Conservation (phyloP, 2,113 vertebrate genomes). For the Acanthochromis polyacanthus region DNA sequence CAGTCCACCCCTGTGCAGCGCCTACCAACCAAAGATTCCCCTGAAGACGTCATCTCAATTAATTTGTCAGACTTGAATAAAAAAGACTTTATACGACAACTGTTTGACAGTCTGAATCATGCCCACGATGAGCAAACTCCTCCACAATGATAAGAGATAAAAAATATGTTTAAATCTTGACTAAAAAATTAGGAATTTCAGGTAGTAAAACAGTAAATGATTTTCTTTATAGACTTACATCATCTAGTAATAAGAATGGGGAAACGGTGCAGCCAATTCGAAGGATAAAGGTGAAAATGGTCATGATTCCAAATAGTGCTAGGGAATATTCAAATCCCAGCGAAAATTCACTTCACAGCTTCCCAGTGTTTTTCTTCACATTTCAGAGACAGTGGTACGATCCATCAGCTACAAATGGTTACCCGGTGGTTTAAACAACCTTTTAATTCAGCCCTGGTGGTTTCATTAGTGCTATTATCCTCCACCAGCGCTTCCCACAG, state of each 20-base stretch:
- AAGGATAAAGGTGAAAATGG: not conserved
- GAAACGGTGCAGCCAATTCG: not conserved
- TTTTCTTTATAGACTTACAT: no score
- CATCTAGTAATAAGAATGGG: not conserved
- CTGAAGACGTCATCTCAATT: no score
- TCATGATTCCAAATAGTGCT: not conserved
- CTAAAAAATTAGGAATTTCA: not conserved
- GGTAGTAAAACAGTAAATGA: not conserved
- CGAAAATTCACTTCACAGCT: not conserved
- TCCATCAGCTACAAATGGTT: slow-evolving; percentile 16
- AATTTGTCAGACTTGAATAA: no score
- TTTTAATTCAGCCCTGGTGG: slow-evolving; percentile 43
- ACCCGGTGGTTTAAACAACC: slow-evolving; percentile 26
- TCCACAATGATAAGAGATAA: not conserved
- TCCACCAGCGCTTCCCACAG: slow-evolving; percentile 27
- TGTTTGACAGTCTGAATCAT: no score
- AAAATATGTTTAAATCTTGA: not conserved
- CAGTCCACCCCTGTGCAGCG: no score
- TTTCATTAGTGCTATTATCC: slow-evolving; percentile 53
- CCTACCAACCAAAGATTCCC: no score
- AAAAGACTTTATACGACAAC: no score
- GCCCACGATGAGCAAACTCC: not conserved
- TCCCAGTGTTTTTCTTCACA: slow-evolving; percentile 7
- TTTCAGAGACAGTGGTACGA: slow-evolving; percentile 10
- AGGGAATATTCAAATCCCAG: slow-evolving; percentile 3